Evolutionary conservation across 2,797 vertebrate species (phyloP).

Genomic region (Threskiornis aethiopicus): DNA sequence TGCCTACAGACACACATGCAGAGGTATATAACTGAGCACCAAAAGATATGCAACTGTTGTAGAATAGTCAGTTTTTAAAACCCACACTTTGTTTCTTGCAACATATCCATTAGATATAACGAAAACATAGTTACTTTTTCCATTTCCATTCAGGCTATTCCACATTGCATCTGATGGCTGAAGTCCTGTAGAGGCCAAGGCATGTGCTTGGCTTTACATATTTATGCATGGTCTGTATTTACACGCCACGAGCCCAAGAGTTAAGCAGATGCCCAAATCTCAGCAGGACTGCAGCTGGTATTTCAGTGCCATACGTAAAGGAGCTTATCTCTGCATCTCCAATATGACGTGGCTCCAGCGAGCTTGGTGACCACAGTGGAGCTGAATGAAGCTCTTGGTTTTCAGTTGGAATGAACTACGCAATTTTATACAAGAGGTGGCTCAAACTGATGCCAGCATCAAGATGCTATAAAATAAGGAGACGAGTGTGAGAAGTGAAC

Average conservation of each 20-base stretch:
- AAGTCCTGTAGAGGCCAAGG: not conserved
- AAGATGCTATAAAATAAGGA: not conserved
- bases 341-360: not conserved
- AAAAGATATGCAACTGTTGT: not conserved
- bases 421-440: fast-evolving
- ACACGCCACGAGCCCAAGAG: fast-evolving
- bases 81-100: not conserved
- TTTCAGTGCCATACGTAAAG: not conserved
- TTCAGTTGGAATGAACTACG: fast-evolving
- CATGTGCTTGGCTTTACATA: not conserved
- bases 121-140: not conserved
- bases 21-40: fast-evolving
- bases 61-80: not conserved
- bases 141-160: not conserved
- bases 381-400: not conserved
- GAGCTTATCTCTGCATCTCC: not conserved
- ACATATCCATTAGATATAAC: not conserved
- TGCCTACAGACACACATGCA: not conserved
- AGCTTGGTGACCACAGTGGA: not conserved
- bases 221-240: not conserved
- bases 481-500: not conserved
- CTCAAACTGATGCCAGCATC: not conserved
- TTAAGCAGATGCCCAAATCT: not conserved
- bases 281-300: not conserved
- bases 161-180: not conserved